phyloP scores from a whole-genome alignment of 2,888 invertebrate genomes.

The Apodemia zela region DNA sequence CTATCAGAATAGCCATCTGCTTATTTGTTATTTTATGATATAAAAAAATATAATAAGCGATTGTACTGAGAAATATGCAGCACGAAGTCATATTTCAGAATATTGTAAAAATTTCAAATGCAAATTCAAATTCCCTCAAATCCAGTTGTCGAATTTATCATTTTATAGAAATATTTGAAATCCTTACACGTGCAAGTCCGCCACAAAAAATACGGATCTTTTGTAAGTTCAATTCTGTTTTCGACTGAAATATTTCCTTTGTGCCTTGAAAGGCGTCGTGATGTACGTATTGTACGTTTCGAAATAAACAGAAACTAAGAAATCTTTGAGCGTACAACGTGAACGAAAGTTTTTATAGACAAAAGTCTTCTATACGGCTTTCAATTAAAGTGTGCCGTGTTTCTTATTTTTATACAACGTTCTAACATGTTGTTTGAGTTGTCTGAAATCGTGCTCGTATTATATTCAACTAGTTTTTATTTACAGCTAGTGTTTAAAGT shows the following conservation, averaged over 20 bases:
- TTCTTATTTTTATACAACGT: background rate
- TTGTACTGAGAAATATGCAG: no score
- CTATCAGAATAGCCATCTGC: no score
- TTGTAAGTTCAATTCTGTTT: slow-evolving; percentile 20
- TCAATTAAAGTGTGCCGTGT: slow-evolving; percentile 11
- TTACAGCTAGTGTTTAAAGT: no score
- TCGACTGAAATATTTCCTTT: slow-evolving; percentile 18
- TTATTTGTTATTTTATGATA: no score
- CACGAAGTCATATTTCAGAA: background rate
- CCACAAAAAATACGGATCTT: slow-evolving; percentile 16
- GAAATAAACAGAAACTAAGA: slow-evolving; percentile 16
- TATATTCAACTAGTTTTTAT: background rate
- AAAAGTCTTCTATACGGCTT: slow-evolving; percentile 15
- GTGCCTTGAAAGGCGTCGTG: slow-evolving; percentile 10
- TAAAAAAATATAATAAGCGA: no score
- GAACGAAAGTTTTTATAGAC: slow-evolving; percentile 13
- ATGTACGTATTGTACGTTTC: slow-evolving; percentile 9
- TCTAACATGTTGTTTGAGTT: background rate
- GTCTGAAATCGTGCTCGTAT: background rate
- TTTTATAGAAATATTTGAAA: slow-evolving; percentile 15
- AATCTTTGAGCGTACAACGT: slow-evolving; percentile 13
- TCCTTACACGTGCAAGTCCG: slow-evolving; percentile 7
- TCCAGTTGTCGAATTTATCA: slow-evolving; percentile 3
- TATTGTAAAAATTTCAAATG: background rate
- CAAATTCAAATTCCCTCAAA: slow-evolving; percentile 7